Evolutionary conservation across 2,888 invertebrate genomes (phyloP).

Genomic region (Lordiphosa fenestrarum): DNA sequence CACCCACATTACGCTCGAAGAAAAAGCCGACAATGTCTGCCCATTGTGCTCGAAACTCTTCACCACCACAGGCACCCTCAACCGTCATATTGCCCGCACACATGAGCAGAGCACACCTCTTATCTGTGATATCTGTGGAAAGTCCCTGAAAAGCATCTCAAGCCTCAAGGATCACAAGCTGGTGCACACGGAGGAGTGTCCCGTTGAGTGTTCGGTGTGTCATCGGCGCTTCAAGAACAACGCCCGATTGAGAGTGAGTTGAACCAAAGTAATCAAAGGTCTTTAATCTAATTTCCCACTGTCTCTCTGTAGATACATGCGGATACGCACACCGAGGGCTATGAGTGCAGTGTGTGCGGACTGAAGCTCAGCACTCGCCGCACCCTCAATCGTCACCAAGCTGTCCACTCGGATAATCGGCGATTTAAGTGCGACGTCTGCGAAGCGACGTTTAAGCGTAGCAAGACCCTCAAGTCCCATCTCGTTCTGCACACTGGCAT

Average conservation of each 20-base stretch:
- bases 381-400: conserved; percentile 81
- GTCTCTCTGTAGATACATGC: conserved; percentile 75
- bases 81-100: conserved; percentile 68
- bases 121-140: conserved; percentile 81
- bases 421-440: conserved; percentile 79
- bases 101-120: conserved; percentile 80
- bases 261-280: neutral
- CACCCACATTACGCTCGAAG: conserved; percentile 55
- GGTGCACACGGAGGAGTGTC: conserved; percentile 81
- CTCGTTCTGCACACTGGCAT: conserved; percentile 79
- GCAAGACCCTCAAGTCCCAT: conserved; percentile 79
- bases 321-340: conserved; percentile 80
- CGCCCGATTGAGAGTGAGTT: conserved; percentile 71
- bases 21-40: conserved; percentile 55
- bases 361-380: conserved; percentile 80
- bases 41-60: conserved; percentile 65
- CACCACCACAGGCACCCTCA: conserved; percentile 60
- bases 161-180: conserved; percentile 81
- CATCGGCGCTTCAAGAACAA: conserved; percentile 78
- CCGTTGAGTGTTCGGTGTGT: conserved; percentile 80
- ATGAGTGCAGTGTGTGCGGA: conserved; percentile 80
- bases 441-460: conserved; percentile 78
- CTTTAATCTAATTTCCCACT: neutral
- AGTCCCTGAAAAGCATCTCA: conserved; percentile 80
- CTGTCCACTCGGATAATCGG: conserved; percentile 78